Base-by-base conservation (phyloP, 1,140 invertebrate genomes). In the Helicoverpa armigera region DNA sequence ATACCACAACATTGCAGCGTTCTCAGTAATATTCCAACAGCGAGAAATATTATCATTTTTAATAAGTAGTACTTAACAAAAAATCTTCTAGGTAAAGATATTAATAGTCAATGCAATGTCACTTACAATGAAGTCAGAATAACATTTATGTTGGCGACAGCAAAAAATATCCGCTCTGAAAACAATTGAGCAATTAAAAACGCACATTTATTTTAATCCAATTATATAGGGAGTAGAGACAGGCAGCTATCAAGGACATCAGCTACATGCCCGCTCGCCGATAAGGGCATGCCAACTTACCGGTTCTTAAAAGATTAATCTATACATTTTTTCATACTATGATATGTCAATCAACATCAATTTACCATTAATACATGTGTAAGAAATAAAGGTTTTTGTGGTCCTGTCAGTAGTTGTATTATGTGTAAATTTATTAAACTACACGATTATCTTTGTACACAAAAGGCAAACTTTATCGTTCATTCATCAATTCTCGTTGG, bases 311-410 rank as follows among this genome's bases (percentile, higher is more conserved):
- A 77, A 77, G 75, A 77, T 65, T 77, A 77, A 77, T 77, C 61
- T 54, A 77, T 77, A 77, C 60, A 77, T 69, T 79, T 79, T 79
- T 79, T 79, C 65, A 43, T 51, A 65, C 12, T 53, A 79, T 79
- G 63, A 79, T 79, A 79, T 79, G 76, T 79, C 76, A 79, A 79
- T 79, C 76, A 79, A 65, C 65, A 79, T 79, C 63, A 79, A 79
- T 79, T 79, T 58, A 79, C 50, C 76, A 79, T 79, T 79, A 79
- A 79, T 79, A 69, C 63, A 69, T 70, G 63, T 79, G 76, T 63
- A 70, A 70, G 63, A 23, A 69, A 35, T 29, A 54, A 31, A 72
- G n/a, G 18, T 77, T 77, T 77, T 77, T 77, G 75, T 67, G 4
- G 23, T 77, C 35, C 51, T 43, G 75, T 76, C 73, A 63, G 61